Percentiles rank a stretch among this genome's conserved stretches.
Evolutionary conservation across 2,797 vertebrate species (phyloP).

Genomic region (Aythya fuligula): DNA sequence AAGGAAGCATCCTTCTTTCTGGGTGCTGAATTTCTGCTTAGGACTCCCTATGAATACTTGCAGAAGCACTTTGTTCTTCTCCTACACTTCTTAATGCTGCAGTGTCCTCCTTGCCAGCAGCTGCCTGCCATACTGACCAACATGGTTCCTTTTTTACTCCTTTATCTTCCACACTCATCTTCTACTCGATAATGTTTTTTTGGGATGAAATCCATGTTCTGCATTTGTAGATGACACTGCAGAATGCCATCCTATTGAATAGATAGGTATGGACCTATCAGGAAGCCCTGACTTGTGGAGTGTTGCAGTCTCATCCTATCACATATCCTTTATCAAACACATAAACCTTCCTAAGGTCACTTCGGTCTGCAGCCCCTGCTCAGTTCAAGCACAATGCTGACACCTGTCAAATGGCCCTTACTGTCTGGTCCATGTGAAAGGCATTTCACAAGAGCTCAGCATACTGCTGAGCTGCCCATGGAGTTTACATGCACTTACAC

Average conservation of each 20-base stretch:
- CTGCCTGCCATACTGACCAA: neutral
- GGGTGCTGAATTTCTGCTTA: neutral
- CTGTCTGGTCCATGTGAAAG: neutral
- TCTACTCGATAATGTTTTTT: neutral
- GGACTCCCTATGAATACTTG: too few species aligned
- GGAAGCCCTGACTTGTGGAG: neutral
- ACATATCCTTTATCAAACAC: fast-evolving
- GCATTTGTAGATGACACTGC: neutral
- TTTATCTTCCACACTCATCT: neutral
- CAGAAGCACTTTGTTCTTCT: neutral
- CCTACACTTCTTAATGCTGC: neutral
- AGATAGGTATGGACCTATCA: neutral
- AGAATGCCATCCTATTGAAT: neutral
- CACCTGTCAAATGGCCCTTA: neutral
- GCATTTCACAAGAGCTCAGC: neutral
- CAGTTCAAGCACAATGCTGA: fast-evolving
- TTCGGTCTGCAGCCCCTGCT: neutral
- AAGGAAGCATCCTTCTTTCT: neutral
- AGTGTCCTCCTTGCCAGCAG: neutral
- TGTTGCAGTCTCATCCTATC: neutral
- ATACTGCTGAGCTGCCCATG: neutral
- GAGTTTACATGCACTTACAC: neutral
- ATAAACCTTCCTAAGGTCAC: too few species aligned
- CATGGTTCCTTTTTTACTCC: neutral
- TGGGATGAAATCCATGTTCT: neutral